Evolutionary conservation across 92 coral and sea anemone species (phyloP).

Genomic region (Siderastrea radians): DNA sequence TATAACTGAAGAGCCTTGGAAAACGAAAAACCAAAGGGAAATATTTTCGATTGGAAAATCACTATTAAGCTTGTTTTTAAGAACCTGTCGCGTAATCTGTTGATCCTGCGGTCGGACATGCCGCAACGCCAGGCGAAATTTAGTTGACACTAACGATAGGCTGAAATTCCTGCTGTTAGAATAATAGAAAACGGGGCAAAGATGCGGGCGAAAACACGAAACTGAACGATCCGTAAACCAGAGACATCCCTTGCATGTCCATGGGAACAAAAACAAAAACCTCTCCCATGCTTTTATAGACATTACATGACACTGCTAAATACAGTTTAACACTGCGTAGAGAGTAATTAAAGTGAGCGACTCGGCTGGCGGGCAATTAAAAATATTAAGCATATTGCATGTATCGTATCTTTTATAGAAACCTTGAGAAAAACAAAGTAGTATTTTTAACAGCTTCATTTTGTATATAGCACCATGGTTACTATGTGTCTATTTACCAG

Average conservation of each 20-base stretch:
- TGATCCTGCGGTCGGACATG: not conserved
- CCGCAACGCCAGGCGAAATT: not conserved
- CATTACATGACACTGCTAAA: no score
- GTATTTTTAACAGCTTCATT: conserved; percentile 27
- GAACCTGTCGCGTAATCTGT: not conserved
- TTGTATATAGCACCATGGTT: not conserved
- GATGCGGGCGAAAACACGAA: not conserved
- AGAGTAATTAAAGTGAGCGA: not conserved
- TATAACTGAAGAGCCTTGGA: no score
- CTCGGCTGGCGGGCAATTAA: not conserved
- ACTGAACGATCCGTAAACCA: no score
- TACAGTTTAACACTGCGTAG: not conserved
- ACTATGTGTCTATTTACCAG: not conserved
- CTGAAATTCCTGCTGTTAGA: not conserved
- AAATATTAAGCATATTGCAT: not conserved
- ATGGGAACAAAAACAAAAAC: no score
- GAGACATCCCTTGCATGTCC: no score
- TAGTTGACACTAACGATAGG: no score
- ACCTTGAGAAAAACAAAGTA: not conserved
- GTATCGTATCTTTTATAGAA: not conserved
- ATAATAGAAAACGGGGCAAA: not conserved
- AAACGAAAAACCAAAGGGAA: conserved; percentile 3
- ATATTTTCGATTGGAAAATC: not conserved
- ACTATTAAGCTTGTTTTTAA: not conserved
- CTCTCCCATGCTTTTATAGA: no score